phyloP scores from a whole-genome alignment of 2,888 invertebrate species.

The Clitarchus hookeri region DNA sequence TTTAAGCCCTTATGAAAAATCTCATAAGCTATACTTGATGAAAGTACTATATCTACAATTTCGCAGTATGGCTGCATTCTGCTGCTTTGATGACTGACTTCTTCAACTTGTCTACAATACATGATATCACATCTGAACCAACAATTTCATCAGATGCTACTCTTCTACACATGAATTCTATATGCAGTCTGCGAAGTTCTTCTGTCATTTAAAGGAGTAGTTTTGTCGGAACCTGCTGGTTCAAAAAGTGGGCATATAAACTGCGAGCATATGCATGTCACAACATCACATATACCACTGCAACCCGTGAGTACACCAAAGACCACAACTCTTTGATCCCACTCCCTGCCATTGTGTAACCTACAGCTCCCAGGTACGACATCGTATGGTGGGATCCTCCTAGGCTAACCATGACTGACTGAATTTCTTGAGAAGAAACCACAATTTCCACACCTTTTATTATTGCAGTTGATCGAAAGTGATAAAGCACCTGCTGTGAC shows the following conservation, averaged over 20 bases:
- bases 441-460: no score
- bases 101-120: neutral
- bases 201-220: neutral
- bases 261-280: neutral
- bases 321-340: no score
- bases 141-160: neutral
- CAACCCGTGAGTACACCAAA: no score
- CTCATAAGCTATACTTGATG: neutral
- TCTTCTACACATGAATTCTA: neutral
- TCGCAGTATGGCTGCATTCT: constrained; percentile 6
- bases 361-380: no score
- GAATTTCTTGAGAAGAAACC: no score
- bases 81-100: neutral
- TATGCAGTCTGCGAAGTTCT: neutral
- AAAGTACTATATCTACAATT: neutral
- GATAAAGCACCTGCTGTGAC: no score
- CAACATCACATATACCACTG: no score
- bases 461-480: no score
- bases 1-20: neutral
- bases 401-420: no score
- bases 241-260: neutral
- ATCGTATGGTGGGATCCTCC: no score
- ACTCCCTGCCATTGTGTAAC: no score
- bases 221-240: neutral
- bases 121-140: neutral